Conservation (phyloP, 2,888 invertebrate genomes). For the Watsonalla binaria region DNA sequence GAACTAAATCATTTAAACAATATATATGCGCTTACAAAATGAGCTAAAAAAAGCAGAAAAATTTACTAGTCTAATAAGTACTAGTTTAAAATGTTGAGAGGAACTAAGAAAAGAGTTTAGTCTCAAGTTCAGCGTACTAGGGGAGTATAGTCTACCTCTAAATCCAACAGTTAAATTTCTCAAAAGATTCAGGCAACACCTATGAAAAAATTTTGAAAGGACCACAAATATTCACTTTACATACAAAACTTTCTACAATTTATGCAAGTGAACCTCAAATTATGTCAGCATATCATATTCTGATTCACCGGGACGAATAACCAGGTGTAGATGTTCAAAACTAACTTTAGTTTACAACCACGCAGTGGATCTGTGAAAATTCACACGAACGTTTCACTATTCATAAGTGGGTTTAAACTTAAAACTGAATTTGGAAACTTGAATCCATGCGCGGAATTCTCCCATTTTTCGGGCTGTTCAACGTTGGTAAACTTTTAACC, state of each 20-base stretch:
- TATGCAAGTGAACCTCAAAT: too few relatives aligned
- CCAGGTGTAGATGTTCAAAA: neutral
- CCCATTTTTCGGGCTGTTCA: slow-evolving; percentile 9
- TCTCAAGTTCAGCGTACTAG: too few relatives aligned
- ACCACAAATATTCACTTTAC: neutral
- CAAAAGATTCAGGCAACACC: too few relatives aligned
- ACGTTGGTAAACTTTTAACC: slow-evolving; percentile 11
- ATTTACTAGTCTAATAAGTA: too few relatives aligned
- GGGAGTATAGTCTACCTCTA: too few relatives aligned
- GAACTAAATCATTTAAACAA: too few relatives aligned
- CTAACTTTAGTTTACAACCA: neutral
- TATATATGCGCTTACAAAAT: too few relatives aligned
- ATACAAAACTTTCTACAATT: too few relatives aligned
- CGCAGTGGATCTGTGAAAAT: slow-evolving; percentile 23
- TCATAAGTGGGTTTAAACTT: slow-evolving; percentile 36
- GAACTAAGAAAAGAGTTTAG: too few relatives aligned
- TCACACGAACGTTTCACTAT: slow-evolving; percentile 25
- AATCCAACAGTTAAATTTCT: too few relatives aligned
- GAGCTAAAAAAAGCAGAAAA: too few relatives aligned
- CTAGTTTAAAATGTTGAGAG: too few relatives aligned
- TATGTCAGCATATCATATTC: neutral
- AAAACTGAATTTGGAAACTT: slow-evolving; percentile 30
- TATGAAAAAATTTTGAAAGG: neutral
- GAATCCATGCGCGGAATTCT: slow-evolving; percentile 17
- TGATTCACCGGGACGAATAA: slow-evolving; percentile 14